phyloP scores from a whole-genome alignment of 2,113 vertebrate species.

The Urocynchramus pylzowi region DNA sequence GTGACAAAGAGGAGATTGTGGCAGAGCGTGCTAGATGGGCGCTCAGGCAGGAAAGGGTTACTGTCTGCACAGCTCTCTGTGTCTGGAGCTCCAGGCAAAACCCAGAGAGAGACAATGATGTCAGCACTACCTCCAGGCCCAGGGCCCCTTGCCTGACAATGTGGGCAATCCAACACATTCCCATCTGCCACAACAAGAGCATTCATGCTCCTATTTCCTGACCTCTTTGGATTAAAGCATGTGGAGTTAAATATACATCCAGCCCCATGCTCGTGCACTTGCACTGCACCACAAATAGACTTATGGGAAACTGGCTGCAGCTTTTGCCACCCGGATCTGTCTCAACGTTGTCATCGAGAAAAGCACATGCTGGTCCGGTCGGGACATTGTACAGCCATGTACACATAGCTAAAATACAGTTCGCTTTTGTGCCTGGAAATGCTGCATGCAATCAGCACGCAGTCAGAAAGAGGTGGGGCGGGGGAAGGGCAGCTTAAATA shows the following conservation, averaged over 20 bases:
- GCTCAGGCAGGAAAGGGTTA: conserved; percentile 64
- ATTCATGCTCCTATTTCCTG: conserved; percentile 70
- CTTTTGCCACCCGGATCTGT: conserved; percentile 42
- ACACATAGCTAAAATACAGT: neutral
- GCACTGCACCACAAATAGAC: conserved; percentile 59
- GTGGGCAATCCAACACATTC: conserved; percentile 78
- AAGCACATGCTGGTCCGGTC: neutral
- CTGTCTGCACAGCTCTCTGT: conserved; percentile 56
- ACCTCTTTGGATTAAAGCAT: conserved; percentile 69
- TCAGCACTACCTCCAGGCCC: conserved; percentile 78
- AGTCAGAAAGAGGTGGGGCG: neutral
- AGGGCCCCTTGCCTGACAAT: conserved; percentile 74
- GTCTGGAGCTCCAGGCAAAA: conserved; percentile 69
- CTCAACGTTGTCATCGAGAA: conserved; percentile 14
- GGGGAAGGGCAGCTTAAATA: neutral
- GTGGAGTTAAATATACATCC: conserved; percentile 67
- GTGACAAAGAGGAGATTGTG: neutral
- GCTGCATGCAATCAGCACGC: neutral
- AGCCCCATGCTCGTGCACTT: conserved; percentile 21
- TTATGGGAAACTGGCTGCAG: conserved; percentile 58
- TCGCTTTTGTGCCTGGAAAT: neutral
- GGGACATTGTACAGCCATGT: neutral
- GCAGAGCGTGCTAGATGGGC: neutral
- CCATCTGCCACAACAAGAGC: conserved; percentile 75
- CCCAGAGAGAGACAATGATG: conserved; percentile 72